Evolutionary conservation across 30 jellyfish, hydroid and myxozoan species (phyloP).

Genomic region (Chrysaora quinquecirrha): DNA sequence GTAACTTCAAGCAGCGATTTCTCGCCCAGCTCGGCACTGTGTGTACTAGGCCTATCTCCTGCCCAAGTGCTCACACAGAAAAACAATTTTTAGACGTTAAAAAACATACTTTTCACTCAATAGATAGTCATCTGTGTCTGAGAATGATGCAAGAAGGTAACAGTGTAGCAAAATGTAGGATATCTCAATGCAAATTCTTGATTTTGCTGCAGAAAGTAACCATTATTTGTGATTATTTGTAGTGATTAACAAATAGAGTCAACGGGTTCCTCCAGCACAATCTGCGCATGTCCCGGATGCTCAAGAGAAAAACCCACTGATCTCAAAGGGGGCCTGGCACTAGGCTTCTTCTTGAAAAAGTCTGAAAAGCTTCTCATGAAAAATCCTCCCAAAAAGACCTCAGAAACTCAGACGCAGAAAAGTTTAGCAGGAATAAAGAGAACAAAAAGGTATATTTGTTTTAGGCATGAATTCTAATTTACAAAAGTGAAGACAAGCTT

Average conservation of each 20-base stretch:
- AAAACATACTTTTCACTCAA: slow-evolving; percentile 19
- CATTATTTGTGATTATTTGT: slow-evolving; percentile 69
- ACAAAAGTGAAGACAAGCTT: no score
- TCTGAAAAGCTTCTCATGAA: no score
- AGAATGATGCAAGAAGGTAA: slow-evolving; percentile 26
- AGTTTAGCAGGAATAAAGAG: no score
- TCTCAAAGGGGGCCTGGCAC: slow-evolving; percentile 15
- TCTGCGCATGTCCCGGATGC: slow-evolving; percentile 63
- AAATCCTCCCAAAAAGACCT: no score
- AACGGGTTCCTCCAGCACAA: slow-evolving; percentile 65
- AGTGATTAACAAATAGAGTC: slow-evolving; percentile 69
- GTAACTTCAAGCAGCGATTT: slow-evolving; percentile 55
- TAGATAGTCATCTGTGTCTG: slow-evolving; percentile 14
- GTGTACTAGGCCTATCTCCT: slow-evolving; percentile 77
- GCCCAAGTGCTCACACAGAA: slow-evolving; percentile 75
- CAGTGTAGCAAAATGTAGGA: slow-evolving; percentile 29
- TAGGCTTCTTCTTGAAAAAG: no score
- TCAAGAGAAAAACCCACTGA: slow-evolving; percentile 1
- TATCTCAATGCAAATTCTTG: slow-evolving; percentile 53
- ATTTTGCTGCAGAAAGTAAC: slow-evolving; percentile 52
- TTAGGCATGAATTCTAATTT: no score
- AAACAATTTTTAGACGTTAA: slow-evolving; percentile 21
- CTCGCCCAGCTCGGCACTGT: slow-evolving; percentile 75
- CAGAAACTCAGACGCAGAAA: no score
- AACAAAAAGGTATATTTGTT: no score